Base-by-base conservation (phyloP, 2,888 invertebrate species). In the Bombyx huttoni region DNA sequence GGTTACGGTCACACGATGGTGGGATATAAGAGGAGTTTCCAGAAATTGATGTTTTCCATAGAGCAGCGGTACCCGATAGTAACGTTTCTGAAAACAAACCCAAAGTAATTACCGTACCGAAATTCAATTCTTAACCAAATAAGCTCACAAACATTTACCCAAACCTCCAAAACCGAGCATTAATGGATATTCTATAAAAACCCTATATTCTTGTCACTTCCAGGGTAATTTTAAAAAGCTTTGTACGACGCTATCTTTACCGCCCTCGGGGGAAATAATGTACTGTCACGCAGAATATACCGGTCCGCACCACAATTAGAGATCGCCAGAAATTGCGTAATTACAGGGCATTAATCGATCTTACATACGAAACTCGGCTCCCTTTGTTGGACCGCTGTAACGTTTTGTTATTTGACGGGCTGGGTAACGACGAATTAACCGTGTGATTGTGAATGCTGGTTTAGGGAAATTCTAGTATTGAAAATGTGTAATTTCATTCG, bases 241-340 rank as follows among this genome's bases (percentile, higher is more conserved):
- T 58, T 68, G 75, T 67, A 57, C 59, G 64, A 68, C 75, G 83
- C 84, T 86, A 87, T 88, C 87, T 87, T 87, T 86, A 86, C 82
- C 75, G 81, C 85, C 75, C 87, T 65, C 87, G 52, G 59, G 87
- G 87, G 87, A 88, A 88, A 88, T 88, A 88, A 88, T 77, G 77
- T 77, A 78, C 84, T 84, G 88, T 86, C 87, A 86, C 81, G 77
- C 79, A 73, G 80, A 85, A 87, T 87, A 85, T 86, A 88, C 82
- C 78, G 81, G 74, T 70, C 75, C 77, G 70, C 66, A 68, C 79
- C 77, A 81, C 87, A 87, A 87, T 87, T 87, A 87, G 86, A 87
- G 85, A 86, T 85, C 75, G 74, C 81, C 83, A 83, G 84, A 84
- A 85, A 86, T 87, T 87, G 84, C 81, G 86, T 87, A 88, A 88